Conservation (phyloP, 2,888 invertebrate species). For the Lasius platythorax region DNA sequence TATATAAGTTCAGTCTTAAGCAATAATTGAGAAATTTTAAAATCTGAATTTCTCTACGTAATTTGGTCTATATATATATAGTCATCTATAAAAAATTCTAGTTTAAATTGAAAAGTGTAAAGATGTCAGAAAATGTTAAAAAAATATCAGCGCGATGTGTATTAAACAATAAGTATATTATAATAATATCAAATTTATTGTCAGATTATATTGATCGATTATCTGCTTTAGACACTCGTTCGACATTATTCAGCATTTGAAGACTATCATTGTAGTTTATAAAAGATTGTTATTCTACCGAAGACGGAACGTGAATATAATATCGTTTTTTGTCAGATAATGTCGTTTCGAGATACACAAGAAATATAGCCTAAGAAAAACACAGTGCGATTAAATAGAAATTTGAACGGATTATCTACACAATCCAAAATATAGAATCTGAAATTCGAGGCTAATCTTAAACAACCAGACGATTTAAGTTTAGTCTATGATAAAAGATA, state of each 20-base stretch:
- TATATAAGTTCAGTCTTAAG: no score
- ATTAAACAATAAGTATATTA: neutral
- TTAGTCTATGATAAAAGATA: neutral
- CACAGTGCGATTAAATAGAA: neutral
- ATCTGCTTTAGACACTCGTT: neutral
- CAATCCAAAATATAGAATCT: neutral
- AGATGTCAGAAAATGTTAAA: neutral
- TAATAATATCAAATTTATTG: neutral
- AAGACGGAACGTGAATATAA: neutral
- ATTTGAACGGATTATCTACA: neutral
- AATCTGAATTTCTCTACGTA: no score
- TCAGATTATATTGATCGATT: neutral
- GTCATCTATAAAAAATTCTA: neutral
- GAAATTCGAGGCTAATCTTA: neutral
- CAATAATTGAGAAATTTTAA: no score
- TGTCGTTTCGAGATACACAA: neutral
- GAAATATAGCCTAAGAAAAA: neutral
- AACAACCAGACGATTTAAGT: neutral
- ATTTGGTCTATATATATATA: no score
- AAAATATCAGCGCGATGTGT: no score
- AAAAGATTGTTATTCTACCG: neutral
- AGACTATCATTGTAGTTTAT: neutral
- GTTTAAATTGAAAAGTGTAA: neutral
- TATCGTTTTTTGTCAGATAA: neutral
- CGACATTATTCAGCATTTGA: neutral